Conservation (phyloP, 2,797 vertebrate genomes). For the Poecilia wingei region DNA sequence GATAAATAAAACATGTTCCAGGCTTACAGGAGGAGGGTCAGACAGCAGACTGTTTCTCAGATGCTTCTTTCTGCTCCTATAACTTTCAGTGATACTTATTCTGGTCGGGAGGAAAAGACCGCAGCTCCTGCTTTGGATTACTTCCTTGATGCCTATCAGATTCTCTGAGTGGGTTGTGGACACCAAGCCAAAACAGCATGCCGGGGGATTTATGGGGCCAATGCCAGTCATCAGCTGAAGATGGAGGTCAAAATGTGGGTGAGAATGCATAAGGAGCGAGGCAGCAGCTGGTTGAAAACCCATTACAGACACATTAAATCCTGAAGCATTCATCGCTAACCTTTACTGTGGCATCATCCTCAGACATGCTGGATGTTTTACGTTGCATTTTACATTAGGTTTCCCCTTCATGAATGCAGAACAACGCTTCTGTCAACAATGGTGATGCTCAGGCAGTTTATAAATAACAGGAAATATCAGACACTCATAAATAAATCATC, state of each 20-base stretch:
- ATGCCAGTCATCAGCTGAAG: conserved; percentile 88
- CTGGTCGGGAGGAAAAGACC: conserved; percentile 61
- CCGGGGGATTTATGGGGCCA: conserved; percentile 86
- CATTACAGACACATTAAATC: conserved; percentile 25
- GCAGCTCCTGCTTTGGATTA: conserved; percentile 77
- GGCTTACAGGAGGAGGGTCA: conserved; percentile 15
- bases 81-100: conserved; percentile 25
- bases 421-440: conserved; percentile 56
- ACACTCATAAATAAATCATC: conserved; percentile 66
- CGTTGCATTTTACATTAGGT: conserved; percentile 51
- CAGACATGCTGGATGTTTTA: conserved; percentile 39
- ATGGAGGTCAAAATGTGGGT: conserved; percentile 85
- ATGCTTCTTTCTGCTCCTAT: conserved; percentile 20
- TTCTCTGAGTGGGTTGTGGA: conserved; percentile 84
- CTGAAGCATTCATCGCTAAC: conserved; percentile 34
- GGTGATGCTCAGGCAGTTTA: conserved; percentile 56
- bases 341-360: conserved; percentile 33
- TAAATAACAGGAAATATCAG: conserved; percentile 65
- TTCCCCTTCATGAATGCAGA: conserved; percentile 40
- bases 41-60: conserved; percentile 6
- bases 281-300: conserved; percentile 16
- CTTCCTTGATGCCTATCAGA: conserved; percentile 86
- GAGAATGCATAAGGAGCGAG: conserved; percentile 15
- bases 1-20: conserved; percentile 48
- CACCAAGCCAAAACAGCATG: conserved; percentile 84